These are phyloP conservation scores for Dryadula phaetusa DNA, from an alignment of 2,888 invertebrate species.

Conservation along the genomic window DNA sequence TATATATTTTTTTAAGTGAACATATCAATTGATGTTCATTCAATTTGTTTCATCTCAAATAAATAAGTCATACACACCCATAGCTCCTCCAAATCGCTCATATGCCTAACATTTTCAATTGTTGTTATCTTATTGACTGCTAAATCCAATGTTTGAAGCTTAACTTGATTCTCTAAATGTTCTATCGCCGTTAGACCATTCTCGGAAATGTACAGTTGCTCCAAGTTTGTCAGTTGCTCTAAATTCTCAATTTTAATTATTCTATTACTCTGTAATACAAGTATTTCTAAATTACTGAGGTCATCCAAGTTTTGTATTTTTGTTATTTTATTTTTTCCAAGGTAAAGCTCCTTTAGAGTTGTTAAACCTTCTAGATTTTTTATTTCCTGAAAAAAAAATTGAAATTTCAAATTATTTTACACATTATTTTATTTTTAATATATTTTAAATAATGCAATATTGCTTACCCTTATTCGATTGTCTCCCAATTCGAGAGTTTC, in stretches of 20 bases:
- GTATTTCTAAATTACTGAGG: slow-evolving; percentile 88
- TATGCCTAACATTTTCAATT: slow-evolving; percentile 91
- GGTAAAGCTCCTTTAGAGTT: slow-evolving; percentile 90
- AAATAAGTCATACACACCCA: slow-evolving; percentile 88
- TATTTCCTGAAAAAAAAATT: slow-evolving; percentile 87
- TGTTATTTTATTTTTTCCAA: slow-evolving; percentile 97
- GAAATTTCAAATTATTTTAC: slow-evolving; percentile 12
- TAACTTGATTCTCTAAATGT: slow-evolving; percentile 87
- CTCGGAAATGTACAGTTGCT: slow-evolving; percentile 96
- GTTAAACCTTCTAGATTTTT: slow-evolving; percentile 92
- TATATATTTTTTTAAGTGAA: no score
- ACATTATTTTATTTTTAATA: background rate
- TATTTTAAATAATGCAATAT: background rate
- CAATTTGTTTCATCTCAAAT: background rate
- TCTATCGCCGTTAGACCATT: slow-evolving; percentile 94
- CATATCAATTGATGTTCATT: no score
- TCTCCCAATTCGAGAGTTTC: slow-evolving; percentile 97
- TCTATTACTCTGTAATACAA: slow-evolving; percentile 96
- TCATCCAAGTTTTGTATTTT: slow-evolving; percentile 92
- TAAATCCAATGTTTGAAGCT: slow-evolving; percentile 94
- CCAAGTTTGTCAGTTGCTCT: slow-evolving; percentile 88
- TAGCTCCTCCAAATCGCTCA: slow-evolving; percentile 94
- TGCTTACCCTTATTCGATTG: slow-evolving; percentile 92
- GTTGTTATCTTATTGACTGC: slow-evolving; percentile 93
- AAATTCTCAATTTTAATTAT: slow-evolving; percentile 94